Evolutionary conservation across 2,888 invertebrate species (phyloP).

Genomic region (Drosophila mettleri): DNA sequence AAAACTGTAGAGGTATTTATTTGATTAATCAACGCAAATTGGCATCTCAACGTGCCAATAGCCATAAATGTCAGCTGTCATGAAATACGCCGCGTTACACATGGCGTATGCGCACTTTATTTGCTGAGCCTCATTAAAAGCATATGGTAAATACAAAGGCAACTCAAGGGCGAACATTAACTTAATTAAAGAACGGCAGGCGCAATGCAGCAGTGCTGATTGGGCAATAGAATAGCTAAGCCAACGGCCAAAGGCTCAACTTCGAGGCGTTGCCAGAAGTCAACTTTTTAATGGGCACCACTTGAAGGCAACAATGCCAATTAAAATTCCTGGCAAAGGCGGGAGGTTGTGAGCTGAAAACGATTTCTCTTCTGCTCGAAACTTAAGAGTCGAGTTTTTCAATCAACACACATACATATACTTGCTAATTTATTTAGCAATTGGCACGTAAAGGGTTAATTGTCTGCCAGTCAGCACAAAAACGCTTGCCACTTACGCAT

Average conservation of each 20-base stretch:
- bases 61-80: constrained; percentile 38
- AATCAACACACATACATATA: constrained; percentile 43
- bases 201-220: constrained; percentile 33
- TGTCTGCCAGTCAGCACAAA: constrained; percentile 68
- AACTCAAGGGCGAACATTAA: constrained; percentile 42
- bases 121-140: constrained; percentile 50
- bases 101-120: constrained; percentile 64
- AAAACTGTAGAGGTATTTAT: not conserved
- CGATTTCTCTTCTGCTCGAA: constrained; percentile 45
- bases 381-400: constrained; percentile 37
- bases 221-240: constrained; percentile 33
- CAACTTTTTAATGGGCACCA: constrained; percentile 51
- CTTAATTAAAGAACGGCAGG: constrained; percentile 62
- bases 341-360: too few relatives aligned
- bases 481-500: constrained; percentile 12
- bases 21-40: constrained; percentile 8
- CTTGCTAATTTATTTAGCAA: constrained; percentile 63
- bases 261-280: constrained; percentile 44
- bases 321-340: constrained; percentile 53
- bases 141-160: constrained; percentile 21
- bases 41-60: not conserved
- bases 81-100: constrained; percentile 33
- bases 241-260: constrained; percentile 27
- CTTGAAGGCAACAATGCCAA: constrained; percentile 55
- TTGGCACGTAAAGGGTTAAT: constrained; percentile 79